phyloP scores from a whole-genome alignment of 2,888 invertebrate genomes.

The Microchrysa polita region DNA sequence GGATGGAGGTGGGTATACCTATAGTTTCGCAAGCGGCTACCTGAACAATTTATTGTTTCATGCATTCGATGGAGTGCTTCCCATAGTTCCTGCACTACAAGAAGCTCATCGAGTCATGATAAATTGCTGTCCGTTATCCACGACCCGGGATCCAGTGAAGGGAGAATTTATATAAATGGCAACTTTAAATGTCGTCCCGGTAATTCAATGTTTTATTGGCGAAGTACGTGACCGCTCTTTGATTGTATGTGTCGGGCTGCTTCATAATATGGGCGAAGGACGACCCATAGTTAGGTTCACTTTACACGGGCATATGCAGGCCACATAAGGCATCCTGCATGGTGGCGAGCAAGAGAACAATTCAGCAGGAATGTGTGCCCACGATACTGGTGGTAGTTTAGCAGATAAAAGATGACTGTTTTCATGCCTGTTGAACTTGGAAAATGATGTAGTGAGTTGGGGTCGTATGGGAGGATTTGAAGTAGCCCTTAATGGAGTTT shows the following conservation, averaged over 20 bases:
- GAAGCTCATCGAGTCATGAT: slow-evolving; percentile 37
- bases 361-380: background rate
- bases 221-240: slow-evolving; percentile 36
- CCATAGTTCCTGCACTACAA: background rate
- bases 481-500: background rate
- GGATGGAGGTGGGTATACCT: background rate
- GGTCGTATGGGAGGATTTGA: slow-evolving; percentile 18
- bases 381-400: slow-evolving; percentile 18
- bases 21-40: background rate
- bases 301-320: background rate
- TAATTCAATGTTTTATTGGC: slow-evolving; percentile 42
- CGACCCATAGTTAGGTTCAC: too few species aligned
- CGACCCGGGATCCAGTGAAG: slow-evolving; percentile 24
- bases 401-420: slow-evolving; percentile 18
- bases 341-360: background rate
- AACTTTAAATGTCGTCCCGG: slow-evolving; percentile 42
- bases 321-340: slow-evolving; percentile 10
- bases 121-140: slow-evolving; percentile 38
- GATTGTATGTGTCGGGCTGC: background rate
- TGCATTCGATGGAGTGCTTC: background rate
- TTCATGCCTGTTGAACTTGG: slow-evolving; percentile 34
- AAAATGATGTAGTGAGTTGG: slow-evolving; percentile 30
- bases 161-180: slow-evolving; percentile 43
- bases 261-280: background rate
- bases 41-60: background rate